Evolutionary conservation across 2,797 vertebrate genomes (phyloP).

Genomic region (Galago senegalensis): DNA sequence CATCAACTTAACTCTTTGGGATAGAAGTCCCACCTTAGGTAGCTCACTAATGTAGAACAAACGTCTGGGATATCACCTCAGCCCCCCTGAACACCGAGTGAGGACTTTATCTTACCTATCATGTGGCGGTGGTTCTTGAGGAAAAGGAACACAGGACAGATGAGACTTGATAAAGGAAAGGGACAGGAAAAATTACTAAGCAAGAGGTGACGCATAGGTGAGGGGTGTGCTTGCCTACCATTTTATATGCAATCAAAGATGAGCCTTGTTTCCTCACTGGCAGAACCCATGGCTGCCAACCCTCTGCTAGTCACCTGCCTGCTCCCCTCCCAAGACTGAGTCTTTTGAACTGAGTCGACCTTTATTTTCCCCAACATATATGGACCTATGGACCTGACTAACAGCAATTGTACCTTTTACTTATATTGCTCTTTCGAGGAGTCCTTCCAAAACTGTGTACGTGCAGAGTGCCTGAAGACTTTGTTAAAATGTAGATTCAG

Average conservation of each 20-base stretch:
- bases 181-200: not conserved
- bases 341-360: not conserved
- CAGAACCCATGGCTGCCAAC: not conserved
- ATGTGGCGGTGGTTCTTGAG: not conserved
- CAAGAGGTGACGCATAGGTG: not conserved
- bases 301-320: not conserved
- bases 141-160: not conserved
- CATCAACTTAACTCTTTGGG: not conserved
- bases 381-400: not conserved
- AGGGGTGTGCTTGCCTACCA: too few species aligned
- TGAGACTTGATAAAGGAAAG: not conserved
- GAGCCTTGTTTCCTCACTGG: not conserved
- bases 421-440: not conserved
- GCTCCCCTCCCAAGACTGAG: not conserved
- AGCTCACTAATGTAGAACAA: not conserved
- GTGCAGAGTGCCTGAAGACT: not conserved
- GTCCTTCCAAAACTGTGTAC: not conserved
- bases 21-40: not conserved
- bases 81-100: not conserved
- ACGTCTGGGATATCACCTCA: not conserved
- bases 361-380: not conserved
- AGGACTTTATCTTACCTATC: not conserved
- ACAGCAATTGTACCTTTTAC: not conserved
- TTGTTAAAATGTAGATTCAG: not conserved
- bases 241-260: not conserved